phyloP scores from a whole-genome alignment of 2,888 invertebrate genomes.

The Noctua fimbriata region DNA sequence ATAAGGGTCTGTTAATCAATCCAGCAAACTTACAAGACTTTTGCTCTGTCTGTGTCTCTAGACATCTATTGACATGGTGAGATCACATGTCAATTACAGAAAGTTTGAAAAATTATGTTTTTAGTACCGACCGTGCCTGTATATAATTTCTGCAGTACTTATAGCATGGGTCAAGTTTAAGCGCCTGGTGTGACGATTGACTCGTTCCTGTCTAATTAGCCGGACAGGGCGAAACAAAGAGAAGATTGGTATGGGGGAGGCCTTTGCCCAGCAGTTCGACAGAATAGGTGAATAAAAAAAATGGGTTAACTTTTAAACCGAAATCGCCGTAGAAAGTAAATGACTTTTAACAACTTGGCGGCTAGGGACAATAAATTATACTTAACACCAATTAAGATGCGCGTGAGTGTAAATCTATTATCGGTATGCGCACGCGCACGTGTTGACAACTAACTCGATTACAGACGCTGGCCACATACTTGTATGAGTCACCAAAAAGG shows the following conservation, averaged over 20 bases:
- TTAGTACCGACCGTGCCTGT: neutral
- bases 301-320: neutral
- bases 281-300: neutral
- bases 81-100: neutral
- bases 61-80: no score
- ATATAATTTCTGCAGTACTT: neutral
- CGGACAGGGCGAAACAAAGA: neutral
- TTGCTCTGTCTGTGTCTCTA: no score
- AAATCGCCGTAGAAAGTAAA: conserved; percentile 1
- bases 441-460: conserved; percentile 43
- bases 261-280: neutral
- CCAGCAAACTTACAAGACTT: no score
- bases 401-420: conserved; percentile 43
- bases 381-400: conserved; percentile 40
- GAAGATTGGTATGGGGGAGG: no score
- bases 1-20: no score
- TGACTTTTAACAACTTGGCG: neutral
- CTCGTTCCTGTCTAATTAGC: neutral
- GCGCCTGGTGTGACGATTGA: neutral
- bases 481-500: conserved; percentile 24
- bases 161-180: neutral
- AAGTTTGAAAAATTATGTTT: neutral
- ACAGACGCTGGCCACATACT: neutral
- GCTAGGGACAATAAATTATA: conserved; percentile 31
- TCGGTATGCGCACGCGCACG: conserved; percentile 21